A percentile compares a stretch with the other conserved stretches of the same genome.
Evolutionary conservation across 1,140 invertebrate genomes (phyloP).

Genomic region (Lasioglossum baleicum): DNA sequence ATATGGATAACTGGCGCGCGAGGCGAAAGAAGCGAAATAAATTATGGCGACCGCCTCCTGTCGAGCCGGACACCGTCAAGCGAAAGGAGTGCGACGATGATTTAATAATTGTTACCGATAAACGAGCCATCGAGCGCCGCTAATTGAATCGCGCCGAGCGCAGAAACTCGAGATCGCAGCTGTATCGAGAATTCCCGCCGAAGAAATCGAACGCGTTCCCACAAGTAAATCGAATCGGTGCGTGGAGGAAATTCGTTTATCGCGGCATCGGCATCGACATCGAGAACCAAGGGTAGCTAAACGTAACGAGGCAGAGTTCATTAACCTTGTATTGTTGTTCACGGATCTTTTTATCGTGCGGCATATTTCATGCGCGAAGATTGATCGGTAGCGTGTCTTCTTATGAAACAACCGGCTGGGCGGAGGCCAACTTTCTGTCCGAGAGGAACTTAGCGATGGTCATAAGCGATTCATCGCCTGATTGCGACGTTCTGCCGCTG

Average conservation of each 20-base stretch:
- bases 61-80: neutral
- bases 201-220: neutral
- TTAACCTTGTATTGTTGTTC: constrained; percentile 1
- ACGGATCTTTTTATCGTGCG: neutral
- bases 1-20: constrained; percentile 44
- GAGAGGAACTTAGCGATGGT: neutral
- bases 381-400: constrained; percentile 1
- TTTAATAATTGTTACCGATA: constrained; percentile 47
- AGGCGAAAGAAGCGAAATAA: constrained; percentile 52
- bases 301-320: neutral
- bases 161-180: neutral
- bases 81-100: constrained; percentile 25
- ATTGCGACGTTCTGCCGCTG: neutral
- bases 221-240: constrained; percentile 33
- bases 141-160: constrained; percentile 26
- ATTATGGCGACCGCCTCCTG: constrained; percentile 34
- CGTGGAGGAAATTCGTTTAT: neutral
- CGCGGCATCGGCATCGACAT: neutral
- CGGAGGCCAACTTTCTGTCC: neutral
- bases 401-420: neutral
- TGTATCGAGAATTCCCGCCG: neutral
- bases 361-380: neutral
- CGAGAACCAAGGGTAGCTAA: neutral
- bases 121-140: constrained; percentile 21
- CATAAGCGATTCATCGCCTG: constrained; percentile 1